phyloP scores from a whole-genome alignment of 1,140 invertebrate genomes.

The Penaeus japonicus region DNA sequence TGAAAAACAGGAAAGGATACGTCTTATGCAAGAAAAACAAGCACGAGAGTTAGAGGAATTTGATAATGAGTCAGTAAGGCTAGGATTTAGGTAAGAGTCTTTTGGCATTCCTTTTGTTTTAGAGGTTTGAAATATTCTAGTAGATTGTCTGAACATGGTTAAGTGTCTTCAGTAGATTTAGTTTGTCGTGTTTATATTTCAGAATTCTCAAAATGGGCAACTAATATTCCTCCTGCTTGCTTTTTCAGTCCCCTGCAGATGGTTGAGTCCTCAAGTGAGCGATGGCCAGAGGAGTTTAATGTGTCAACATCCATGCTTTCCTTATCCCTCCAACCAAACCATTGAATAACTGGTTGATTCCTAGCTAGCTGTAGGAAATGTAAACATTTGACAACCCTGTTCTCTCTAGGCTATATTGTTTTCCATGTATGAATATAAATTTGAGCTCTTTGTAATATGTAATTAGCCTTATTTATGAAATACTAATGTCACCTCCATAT shows the following conservation, averaged over 20 bases:
- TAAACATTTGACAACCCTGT: constrained; percentile 47
- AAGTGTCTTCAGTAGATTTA: not conserved
- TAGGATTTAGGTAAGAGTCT: constrained; percentile 84
- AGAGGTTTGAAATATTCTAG: not conserved
- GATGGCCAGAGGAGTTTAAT: constrained; percentile 57
- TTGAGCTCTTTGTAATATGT: constrained; percentile 44
- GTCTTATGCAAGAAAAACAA: constrained; percentile 86
- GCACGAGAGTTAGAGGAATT: constrained; percentile 89
- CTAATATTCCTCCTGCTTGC: not conserved
- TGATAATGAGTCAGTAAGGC: constrained; percentile 89
- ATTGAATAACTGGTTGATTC: constrained; percentile 50
- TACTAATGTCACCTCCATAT: constrained; percentile 50
- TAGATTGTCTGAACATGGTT: not conserved
- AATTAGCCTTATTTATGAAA: constrained; percentile 53
- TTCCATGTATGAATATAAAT: constrained; percentile 53
- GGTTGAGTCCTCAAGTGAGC: constrained; percentile 54
- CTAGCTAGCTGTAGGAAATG: constrained; percentile 47
- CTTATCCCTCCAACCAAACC: constrained; percentile 56
- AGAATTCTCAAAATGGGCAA: not conserved
- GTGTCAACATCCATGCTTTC: constrained; percentile 55
- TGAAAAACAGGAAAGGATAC: constrained; percentile 87
- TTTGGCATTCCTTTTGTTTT: not conserved
- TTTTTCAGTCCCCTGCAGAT: constrained; percentile 53
- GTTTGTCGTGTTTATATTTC: not conserved
- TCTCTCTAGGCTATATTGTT: constrained; percentile 47